Evolutionary conservation across 2,113 vertebrate genomes (phyloP), one percentile per base, ranked within the genome.

Genomic region (Halcyon malimbica): DNA sequence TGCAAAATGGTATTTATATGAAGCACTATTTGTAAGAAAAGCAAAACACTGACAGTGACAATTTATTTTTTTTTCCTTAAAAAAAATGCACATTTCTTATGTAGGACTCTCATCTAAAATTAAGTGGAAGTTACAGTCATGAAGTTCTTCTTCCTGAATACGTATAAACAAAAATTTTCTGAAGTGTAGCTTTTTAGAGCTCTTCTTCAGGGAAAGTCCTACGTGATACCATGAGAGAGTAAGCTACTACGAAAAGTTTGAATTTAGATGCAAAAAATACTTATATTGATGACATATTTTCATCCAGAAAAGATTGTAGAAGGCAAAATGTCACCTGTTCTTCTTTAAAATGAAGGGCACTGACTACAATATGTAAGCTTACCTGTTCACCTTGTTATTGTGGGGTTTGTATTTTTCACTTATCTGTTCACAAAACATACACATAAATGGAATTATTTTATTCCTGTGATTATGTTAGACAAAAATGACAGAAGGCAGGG

Each of bases 1-100:
- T 87, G 93, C 85, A 90, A 96, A 96, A 83, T 56, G 83, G 60
- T 92, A 92, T 85, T 80, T 85, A 90, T 76, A 83, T 29, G 94
- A 97, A 98, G 87, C 83, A 42, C 85, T 91, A 90, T 79, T 91
- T 70, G 57, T 86, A 96, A 94, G 90, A 96, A 97, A 97, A 96
- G 89, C 95, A 93, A 97, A 97, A 92, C 93, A 95, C 26, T 67
- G 96, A 95, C 91, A 92, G 70, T 84, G 96, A 95, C 87, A 80
- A 18, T 63, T 51, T 69, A 83, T 93, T 93, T 89, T 50, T 46
- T 46, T 46, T 46, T 46, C 19, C 37, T 33, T 9, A 3, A 70
- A 93, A 93, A 96, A 96, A 96, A 83, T 69, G 93, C 51, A 93
- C 51, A 89, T 93, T 95, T 97, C 91, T 94, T 96, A 83, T 64